phyloP scores from a whole-genome alignment of 1,140 invertebrate species.

The Meloidogyne floridensis region DNA sequence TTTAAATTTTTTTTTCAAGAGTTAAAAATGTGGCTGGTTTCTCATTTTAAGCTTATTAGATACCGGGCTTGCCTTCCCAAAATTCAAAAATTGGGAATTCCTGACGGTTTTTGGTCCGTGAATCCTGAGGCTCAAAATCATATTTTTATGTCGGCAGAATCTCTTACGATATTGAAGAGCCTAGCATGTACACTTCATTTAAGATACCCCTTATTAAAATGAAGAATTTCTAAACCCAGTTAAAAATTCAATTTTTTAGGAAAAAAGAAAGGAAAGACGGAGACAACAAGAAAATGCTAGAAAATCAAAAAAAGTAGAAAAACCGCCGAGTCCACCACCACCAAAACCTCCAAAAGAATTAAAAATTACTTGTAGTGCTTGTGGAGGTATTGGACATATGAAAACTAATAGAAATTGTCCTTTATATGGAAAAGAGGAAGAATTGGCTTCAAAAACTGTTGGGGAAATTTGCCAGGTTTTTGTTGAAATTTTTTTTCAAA shows the following conservation, averaged over 20 bases:
- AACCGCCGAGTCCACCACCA: conserved; percentile 76
- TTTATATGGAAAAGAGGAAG: conserved; percentile 77
- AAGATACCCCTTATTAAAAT: too few species aligned
- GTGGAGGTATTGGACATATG: conserved; percentile 80
- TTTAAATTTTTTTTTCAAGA: background rate
- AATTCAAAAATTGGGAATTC: too few species aligned
- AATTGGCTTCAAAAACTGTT: conserved; percentile 68
- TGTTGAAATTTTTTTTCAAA: too few species aligned
- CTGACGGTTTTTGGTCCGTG: too few species aligned
- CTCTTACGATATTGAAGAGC: too few species aligned
- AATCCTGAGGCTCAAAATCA: too few species aligned
- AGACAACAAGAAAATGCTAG: conserved; percentile 88
- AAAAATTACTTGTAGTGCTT: conserved; percentile 88
- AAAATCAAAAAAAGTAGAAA: conserved; percentile 82
- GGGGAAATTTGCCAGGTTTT: conserved; percentile 51
- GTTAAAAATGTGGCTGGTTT: too few species aligned
- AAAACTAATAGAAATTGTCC: conserved; percentile 95
- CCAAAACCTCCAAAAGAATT: conserved; percentile 69
- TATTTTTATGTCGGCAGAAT: too few species aligned
- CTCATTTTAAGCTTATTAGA: too few species aligned
- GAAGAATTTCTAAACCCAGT: conserved; percentile 6
- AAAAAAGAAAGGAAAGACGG: conserved; percentile 92
- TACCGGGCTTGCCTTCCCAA: too few species aligned
- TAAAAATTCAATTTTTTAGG: conserved; percentile 69
- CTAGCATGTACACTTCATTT: too few species aligned